These are phyloP conservation scores for Porphyrio hochstetteri DNA, from an alignment of 2,113 vertebrate genomes.

Conservation along the genomic window DNA sequence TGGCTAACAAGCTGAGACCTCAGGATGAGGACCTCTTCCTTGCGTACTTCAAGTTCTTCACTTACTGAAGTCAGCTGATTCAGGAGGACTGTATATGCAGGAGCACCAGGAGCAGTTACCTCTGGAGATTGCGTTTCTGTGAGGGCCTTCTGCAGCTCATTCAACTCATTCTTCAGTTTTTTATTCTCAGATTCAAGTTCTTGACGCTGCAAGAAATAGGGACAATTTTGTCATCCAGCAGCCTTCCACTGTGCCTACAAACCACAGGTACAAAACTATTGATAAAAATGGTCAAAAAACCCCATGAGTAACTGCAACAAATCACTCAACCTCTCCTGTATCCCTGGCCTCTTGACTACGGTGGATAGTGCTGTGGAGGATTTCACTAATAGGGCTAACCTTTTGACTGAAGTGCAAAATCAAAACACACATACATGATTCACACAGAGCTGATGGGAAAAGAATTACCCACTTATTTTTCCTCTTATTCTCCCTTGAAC, in stretches of 20 bases:
- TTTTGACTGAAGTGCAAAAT: background rate
- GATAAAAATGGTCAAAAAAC: background rate
- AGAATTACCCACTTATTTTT: background rate
- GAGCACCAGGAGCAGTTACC: conserved; percentile 85
- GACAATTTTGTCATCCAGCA: background rate
- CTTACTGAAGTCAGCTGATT: conserved; percentile 92
- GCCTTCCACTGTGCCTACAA: background rate
- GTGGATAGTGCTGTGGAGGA: background rate
- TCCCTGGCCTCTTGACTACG: background rate
- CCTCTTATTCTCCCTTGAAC: background rate
- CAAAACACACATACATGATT: background rate
- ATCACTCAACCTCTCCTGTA: background rate
- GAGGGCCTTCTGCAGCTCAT: conserved; percentile 89
- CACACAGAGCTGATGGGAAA: background rate
- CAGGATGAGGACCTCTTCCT: conserved; percentile 96
- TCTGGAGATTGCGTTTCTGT: conserved; percentile 79
- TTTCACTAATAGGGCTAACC: background rate
- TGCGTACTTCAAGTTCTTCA: conserved; percentile 95
- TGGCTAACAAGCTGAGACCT: conserved; percentile 98
- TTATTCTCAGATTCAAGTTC: conserved; percentile 98
- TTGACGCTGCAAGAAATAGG: conserved; percentile 83
- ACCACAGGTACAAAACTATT: background rate
- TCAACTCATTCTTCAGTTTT: conserved; percentile 93
- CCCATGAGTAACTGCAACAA: background rate
- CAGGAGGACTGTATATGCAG: conserved; percentile 91